phyloP scores from a whole-genome alignment of 1,140 invertebrate species.

The Aleiodes sp. region DNA sequence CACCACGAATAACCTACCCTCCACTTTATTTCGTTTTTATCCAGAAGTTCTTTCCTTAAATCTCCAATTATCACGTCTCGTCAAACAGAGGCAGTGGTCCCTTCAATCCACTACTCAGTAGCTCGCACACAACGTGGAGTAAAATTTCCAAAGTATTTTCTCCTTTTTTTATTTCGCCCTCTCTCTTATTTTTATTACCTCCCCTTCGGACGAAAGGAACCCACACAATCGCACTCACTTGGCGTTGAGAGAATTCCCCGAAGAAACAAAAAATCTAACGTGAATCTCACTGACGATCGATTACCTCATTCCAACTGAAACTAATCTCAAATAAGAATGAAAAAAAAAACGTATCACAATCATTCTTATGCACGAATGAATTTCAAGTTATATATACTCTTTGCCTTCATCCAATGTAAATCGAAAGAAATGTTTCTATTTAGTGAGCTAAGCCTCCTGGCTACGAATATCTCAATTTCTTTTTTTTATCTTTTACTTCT shows the following conservation, averaged over 20 bases:
- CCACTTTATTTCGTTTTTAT: slow-evolving; percentile 34
- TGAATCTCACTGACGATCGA: background rate
- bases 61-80: slow-evolving; percentile 52
- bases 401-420: slow-evolving; percentile 41
- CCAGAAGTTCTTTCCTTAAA: slow-evolving; percentile 34
- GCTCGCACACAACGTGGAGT: background rate
- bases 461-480: slow-evolving; percentile 40
- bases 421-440: slow-evolving; percentile 64
- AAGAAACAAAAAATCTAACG: background rate
- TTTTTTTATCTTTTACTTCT: slow-evolving; percentile 28
- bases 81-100: slow-evolving; percentile 46
- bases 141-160: background rate
- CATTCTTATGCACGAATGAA: slow-evolving; percentile 15
- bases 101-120: slow-evolving; percentile 40
- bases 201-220: background rate
- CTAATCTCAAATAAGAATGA: slow-evolving; percentile 9
- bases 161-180: background rate
- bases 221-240: too few species aligned
- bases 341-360: too few species aligned
- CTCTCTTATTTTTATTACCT: background rate
- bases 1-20: slow-evolving; percentile 8
- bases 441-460: slow-evolving; percentile 55
- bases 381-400: slow-evolving; percentile 1
- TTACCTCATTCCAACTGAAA: background rate
- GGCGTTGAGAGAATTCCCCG: background rate